Conservation (phyloP, 35 echinoderm and acorn worm genomes). For the Lytechinus pictus region DNA sequence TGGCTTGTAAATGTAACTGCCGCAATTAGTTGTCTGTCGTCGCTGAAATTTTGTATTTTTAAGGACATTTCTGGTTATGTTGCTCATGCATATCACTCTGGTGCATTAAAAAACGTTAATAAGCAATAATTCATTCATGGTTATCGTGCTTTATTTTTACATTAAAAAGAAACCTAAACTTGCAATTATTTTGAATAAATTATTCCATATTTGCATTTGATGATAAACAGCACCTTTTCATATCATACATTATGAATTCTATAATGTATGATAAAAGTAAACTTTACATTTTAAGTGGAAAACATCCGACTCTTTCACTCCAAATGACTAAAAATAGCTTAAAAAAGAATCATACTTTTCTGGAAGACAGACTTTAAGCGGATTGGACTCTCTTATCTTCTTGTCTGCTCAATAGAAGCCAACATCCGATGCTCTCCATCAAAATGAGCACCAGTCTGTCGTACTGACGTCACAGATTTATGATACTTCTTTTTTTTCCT, state of each 20-base stretch:
- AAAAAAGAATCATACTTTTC: background rate
- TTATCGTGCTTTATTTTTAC: background rate
- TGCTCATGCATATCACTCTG: background rate
- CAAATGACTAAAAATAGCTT: background rate
- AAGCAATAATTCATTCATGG: background rate
- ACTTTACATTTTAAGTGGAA: background rate
- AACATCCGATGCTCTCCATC: slow-evolving; percentile 31
- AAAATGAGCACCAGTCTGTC: slow-evolving; percentile 27
- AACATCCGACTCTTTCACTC: background rate
- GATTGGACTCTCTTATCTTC: background rate
- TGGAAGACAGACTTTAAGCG: background rate
- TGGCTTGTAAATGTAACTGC: background rate
- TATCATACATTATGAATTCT: background rate
- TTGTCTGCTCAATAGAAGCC: slow-evolving; percentile 12
- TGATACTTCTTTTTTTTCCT: slow-evolving; percentile 22
- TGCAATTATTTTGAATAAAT: background rate
- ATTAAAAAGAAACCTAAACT: background rate
- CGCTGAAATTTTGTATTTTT: background rate
- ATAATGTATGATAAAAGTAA: background rate
- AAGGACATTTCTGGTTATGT: background rate
- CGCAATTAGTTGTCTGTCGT: background rate
- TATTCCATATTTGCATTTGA: background rate
- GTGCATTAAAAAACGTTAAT: background rate
- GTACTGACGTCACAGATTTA: slow-evolving; percentile 30
- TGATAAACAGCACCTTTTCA: background rate